Conservation (phyloP, 2,797 vertebrate genomes). For the Trachops cirrhosus region DNA sequence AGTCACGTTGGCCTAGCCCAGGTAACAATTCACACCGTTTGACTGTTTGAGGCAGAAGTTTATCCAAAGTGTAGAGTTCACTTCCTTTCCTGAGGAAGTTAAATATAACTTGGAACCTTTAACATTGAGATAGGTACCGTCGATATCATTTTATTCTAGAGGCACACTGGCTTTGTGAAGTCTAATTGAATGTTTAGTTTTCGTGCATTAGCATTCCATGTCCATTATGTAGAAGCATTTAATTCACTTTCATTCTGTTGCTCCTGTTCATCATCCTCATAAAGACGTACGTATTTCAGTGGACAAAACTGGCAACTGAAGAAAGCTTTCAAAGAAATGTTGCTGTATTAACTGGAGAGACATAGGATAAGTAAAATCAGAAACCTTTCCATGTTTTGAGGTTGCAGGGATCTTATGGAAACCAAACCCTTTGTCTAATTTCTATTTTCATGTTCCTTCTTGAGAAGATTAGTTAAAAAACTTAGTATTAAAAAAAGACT, state of each 20-base stretch:
- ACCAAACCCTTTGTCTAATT: not conserved
- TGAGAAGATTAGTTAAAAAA: not conserved
- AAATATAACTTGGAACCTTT: not conserved
- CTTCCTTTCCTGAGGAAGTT: not conserved
- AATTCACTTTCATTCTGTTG: not conserved
- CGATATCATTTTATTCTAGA: not conserved
- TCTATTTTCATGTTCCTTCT: not conserved
- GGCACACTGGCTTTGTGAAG: not conserved
- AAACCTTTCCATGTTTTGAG: not conserved
- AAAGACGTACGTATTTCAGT: not conserved
- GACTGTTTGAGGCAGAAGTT: not conserved
- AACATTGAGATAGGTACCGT: not conserved
- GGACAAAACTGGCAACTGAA: not conserved
- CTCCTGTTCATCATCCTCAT: not conserved
- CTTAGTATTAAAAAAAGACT: not conserved
- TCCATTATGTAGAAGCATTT: not conserved
- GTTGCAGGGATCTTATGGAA: not conserved
- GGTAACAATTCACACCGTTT: not conserved
- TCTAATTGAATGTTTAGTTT: not conserved
- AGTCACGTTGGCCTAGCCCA: not conserved
- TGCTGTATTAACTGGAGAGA: not conserved
- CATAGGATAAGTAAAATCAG: not conserved
- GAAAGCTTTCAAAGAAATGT: not conserved
- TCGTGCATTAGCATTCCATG: not conserved
- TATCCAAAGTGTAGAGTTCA: not conserved